A percentile compares a stretch with the other conserved stretches of the same genome.
Evolutionary conservation across 1,140 invertebrate species (phyloP).

Genomic region (Lerema accius): DNA sequence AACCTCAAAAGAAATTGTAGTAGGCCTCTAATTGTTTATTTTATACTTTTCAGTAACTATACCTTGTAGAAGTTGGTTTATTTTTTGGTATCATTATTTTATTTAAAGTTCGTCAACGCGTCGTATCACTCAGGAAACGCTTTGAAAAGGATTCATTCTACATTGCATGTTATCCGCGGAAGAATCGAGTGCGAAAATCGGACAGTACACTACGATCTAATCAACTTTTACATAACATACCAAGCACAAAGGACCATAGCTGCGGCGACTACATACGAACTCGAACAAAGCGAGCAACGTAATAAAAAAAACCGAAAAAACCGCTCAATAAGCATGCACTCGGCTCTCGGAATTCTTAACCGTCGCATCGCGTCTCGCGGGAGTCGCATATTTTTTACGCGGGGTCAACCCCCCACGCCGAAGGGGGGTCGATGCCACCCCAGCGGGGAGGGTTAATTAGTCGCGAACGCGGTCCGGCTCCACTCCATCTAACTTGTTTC

Average conservation of each 20-base stretch:
- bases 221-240: no score
- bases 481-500: conserved; percentile 78
- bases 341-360: conserved; percentile 60
- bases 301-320: conserved; percentile 36
- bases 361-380: conserved; percentile 59
- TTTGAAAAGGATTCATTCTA: no score
- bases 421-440: conserved; percentile 45
- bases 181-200: no score
- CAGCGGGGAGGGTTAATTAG: conserved; percentile 74
- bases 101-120: no score
- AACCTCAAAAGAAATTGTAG: no score
- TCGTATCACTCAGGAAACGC: no score
- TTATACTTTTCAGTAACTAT: no score
- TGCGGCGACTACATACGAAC: conserved; percentile 9
- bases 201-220: background rate
- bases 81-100: no score
- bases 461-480: conserved; percentile 76
- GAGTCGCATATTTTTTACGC: conserved; percentile 69
- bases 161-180: no score
- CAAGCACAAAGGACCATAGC: background rate
- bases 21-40: no score
- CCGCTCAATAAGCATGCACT: conserved; percentile 46
- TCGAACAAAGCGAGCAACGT: conserved; percentile 26
- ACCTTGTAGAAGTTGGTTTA: no score
- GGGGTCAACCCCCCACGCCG: conserved; percentile 48